Base-by-base conservation (phyloP, 1,140 invertebrate genomes). In the silkworm (Bombyx mori) region DNA sequence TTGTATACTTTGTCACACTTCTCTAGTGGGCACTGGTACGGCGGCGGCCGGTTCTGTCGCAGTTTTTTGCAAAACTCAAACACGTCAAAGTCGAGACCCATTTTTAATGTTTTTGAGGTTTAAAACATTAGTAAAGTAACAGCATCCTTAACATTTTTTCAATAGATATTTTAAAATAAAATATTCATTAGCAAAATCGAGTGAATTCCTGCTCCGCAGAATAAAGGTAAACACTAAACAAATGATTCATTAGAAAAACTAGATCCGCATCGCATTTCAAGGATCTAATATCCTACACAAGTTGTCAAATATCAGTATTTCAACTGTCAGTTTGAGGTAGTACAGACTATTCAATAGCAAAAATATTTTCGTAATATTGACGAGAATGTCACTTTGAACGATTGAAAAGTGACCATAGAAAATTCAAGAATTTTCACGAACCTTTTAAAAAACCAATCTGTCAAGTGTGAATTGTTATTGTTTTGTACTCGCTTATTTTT, bases 1-100 rank as follows among this genome's bases (percentile, higher is more conserved):
- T 96, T 96, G 80, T 96, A 97, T 22, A 94, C 91, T 85, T 93
- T 94, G 50, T 93, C 93, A 87, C 95, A 97, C 61, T 93, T 92
- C 69, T 92, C 91, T 47, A 96, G 89, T 8, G 95, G 95, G 75
- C 95, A 97, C 68, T 92, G 91, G 85, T 95, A 96, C 44, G 95
- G 95, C 60, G 95, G 94, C 57, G 94, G 89, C 75, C 91, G 94
- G 60, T 94, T 92, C 64, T 92, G 91, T 62, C 92, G 90, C 61
- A 96, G 89, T 83, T 95, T 95, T 71, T 94, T 92, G 75, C 93
- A 94, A 87, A 94, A 96, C 76, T 94, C 93, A 68, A 94, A 89
- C 58, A 95, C 92, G 90, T 96, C 94, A 88, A 96, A 95, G 82
- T 95, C 92, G 50, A 93, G 85, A 60, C 91, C 92, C 92, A 94